phyloP scores from a whole-genome alignment of 2,797 vertebrate genomes.

The Acrocephalus scirpaceus region DNA sequence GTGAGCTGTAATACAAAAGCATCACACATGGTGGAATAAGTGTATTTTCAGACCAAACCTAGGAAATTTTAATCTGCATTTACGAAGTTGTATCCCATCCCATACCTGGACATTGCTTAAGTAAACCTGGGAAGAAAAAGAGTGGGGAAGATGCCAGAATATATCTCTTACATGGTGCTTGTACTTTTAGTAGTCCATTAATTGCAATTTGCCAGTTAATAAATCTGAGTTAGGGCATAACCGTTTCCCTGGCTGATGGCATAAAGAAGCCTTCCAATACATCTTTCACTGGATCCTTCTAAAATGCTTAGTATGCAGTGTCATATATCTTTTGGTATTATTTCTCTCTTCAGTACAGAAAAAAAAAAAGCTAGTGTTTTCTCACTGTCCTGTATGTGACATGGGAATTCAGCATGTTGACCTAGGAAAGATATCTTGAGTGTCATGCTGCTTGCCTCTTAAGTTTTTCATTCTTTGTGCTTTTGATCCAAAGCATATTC shows the following conservation, averaged over 20 bases:
- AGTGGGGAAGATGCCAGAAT: not conserved
- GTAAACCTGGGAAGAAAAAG: not conserved
- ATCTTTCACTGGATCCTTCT: not conserved
- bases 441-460: accelerated
- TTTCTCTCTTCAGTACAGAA: not conserved
- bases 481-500: not conserved
- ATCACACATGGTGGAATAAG: not conserved
- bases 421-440: not conserved
- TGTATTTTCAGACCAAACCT: not conserved
- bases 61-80: not conserved
- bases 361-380: not conserved
- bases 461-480: not conserved
- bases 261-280: not conserved
- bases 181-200: not conserved
- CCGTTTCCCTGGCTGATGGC: not conserved
- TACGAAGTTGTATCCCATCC: not conserved
- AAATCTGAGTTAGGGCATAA: not conserved
- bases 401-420: not conserved
- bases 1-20: not conserved
- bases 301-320: not conserved
- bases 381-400: not conserved
- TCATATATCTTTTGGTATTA: not conserved
- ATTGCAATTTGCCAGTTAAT: not conserved
- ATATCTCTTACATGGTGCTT: not conserved
- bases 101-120: not conserved